Percentiles rank a stretch among this genome's conserved stretches.
Evolutionary conservation across 2,797 vertebrate species (phyloP).

Genomic region (Gambelia wislizenii): DNA sequence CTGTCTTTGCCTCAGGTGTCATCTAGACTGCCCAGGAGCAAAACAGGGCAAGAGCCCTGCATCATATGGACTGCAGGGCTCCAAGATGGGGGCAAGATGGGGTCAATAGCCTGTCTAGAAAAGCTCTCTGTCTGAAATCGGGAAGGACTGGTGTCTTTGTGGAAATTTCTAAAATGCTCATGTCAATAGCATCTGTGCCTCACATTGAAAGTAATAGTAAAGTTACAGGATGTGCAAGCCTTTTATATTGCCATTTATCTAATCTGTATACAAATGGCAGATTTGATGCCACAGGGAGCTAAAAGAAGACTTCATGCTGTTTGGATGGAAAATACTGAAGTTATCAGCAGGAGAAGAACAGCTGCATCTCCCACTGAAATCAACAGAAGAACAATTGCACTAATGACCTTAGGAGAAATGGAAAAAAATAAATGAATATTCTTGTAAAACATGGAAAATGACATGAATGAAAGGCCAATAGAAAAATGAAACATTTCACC

Average conservation of each 20-base stretch:
- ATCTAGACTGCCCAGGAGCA: too few species aligned
- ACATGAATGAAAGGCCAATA: background rate
- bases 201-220: background rate
- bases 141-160: background rate
- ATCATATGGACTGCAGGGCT: too few species aligned
- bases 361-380: background rate
- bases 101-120: too few species aligned
- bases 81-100: too few species aligned
- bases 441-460: background rate
- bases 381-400: background rate
- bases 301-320: background rate
- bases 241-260: background rate
- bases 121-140: background rate
- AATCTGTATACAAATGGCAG: background rate
- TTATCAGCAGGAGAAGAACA: background rate
- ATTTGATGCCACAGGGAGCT: background rate
- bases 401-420: background rate
- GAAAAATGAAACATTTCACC: background rate
- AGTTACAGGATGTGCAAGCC: background rate
- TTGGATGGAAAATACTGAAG: background rate
- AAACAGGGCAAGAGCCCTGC: too few species aligned
- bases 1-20: too few species aligned
- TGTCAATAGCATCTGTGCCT: background rate
- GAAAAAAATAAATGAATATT: background rate
- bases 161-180: background rate